Evolutionary conservation across 2,113 vertebrate genomes (phyloP).

Genomic region (Spermophilus dauricus): DNA sequence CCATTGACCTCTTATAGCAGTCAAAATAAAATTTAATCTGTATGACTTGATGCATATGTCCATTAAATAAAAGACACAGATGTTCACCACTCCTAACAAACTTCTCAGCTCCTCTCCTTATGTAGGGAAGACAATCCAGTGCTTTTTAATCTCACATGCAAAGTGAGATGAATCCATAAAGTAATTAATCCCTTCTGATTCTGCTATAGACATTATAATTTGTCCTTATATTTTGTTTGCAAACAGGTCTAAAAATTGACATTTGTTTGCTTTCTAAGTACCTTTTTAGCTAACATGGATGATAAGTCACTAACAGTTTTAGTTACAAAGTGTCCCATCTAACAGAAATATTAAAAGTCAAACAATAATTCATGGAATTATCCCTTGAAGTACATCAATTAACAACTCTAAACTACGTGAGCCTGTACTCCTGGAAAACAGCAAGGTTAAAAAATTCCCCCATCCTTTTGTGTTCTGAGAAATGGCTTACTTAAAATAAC

Average conservation of each 20-base stretch:
- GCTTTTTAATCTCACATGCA: background rate
- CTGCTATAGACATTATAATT: background rate
- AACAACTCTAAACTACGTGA: background rate
- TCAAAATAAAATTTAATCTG: constrained; percentile 25
- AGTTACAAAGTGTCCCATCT: background rate
- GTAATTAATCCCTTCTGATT: background rate
- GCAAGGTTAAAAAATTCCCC: background rate
- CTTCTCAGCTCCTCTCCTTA: background rate
- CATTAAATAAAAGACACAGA: background rate
- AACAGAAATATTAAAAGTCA: background rate
- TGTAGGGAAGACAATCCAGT: background rate
- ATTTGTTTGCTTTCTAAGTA: background rate
- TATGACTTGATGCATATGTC: background rate
- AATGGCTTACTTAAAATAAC: background rate
- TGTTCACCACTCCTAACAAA: background rate
- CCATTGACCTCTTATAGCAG: background rate
- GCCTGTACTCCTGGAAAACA: background rate
- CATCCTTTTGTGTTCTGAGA: background rate
- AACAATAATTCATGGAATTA: background rate
- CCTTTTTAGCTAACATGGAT: background rate
- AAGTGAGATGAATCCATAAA: background rate
- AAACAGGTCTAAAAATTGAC: background rate
- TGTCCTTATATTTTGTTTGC: background rate
- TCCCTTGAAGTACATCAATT: background rate
- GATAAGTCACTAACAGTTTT: background rate